Percentiles rank a stretch among this genome's conserved stretches.
These are phyloP conservation scores for Anguilla pacifica DNA, from an alignment of 2,797 vertebrate genomes.

Conservation along the genomic window DNA sequence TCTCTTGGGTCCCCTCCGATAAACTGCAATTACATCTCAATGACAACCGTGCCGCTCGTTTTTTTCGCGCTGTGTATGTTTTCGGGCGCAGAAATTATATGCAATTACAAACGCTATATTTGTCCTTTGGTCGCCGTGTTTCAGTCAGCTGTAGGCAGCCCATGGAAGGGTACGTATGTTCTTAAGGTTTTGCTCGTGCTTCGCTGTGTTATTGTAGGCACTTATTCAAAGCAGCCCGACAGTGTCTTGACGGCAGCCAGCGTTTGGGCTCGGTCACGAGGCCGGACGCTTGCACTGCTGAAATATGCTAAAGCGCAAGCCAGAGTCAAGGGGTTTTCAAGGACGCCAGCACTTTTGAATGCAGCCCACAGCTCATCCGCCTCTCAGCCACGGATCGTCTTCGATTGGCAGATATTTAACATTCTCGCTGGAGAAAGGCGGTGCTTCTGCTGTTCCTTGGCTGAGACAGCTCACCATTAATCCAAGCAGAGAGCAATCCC, in stretches of 20 bases:
- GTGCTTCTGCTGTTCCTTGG: background rate
- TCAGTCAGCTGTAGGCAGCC: background rate
- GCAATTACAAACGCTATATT: slow-evolving; percentile 12
- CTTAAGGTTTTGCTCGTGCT: background rate
- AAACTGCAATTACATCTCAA: slow-evolving; percentile 21
- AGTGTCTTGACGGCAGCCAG: background rate
- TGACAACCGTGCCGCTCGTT: background rate
- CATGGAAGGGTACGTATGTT: background rate
- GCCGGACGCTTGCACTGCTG: background rate
- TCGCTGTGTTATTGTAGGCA: slow-evolving; percentile 7
- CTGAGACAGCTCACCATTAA: slow-evolving; percentile 3
- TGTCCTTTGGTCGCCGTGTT: background rate
- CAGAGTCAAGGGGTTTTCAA: slow-evolving; percentile 3
- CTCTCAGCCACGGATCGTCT: background rate
- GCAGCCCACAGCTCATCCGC: background rate
- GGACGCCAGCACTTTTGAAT: slow-evolving; percentile 13
- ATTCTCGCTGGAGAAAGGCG: background rate
- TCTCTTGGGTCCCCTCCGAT: slow-evolving; percentile 6
- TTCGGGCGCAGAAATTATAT: slow-evolving; percentile 5
- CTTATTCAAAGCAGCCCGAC: slow-evolving; percentile 6
- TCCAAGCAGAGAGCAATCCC: slow-evolving; percentile 6
- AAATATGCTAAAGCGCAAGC: background rate
- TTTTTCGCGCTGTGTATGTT: background rate
- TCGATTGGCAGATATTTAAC: slow-evolving; percentile 5
- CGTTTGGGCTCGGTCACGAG: slow-evolving; percentile 18